Evolutionary conservation across 2,113 vertebrate species (phyloP), one percentile per base, ranked within the genome.

Genomic region (Pogona vitticeps): DNA sequence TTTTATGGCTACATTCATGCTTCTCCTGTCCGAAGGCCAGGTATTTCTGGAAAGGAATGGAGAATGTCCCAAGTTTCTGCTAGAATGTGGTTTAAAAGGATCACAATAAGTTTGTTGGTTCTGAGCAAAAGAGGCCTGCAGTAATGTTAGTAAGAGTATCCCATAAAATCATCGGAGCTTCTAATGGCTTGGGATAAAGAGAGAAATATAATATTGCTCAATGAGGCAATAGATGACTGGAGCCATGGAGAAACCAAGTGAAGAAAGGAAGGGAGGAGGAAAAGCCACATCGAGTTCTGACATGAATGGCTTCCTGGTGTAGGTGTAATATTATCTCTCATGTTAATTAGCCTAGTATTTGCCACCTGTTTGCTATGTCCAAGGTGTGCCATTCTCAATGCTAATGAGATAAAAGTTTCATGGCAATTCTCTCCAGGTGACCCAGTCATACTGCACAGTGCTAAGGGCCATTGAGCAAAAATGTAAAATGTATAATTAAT

Each of bases 401-500:
- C 46, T 86, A 83, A 82, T 83, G 70, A 81, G 73, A 63, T 78
- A 88, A 61, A 76, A 85, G 80, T 86, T 87, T 83, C 40, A 1
- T 3, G 75, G 46, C 0, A 0, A 1, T 90, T 91, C 68, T 80
- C 52, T 94, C 80, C 76, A 90, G 68, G 86, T 92, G 86, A 90
- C 81, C 78, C 14, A 91, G 33, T 85, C 88, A 75, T 90, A 89
- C 76, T 85, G 76, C 83, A 90, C 90, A 93, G 87, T 87, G 80
- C 70, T 70, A 26, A 92, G 88, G 76, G 67, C 70, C 90, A 90
- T 90, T 81, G 91, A 94, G 89, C 87, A 90, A 91, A 92, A 93
- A 88, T 89, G 23, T 68, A 31, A 93, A 88, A 93, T 81, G 82
- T 94, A 93, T 94, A 95, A 95, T 95, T 95, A 96, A 92, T 92